Percentiles rank a stretch among this genome's conserved stretches.
phyloP scores from a whole-genome alignment of 2,888 invertebrate species.

The Agrotis clavis region DNA sequence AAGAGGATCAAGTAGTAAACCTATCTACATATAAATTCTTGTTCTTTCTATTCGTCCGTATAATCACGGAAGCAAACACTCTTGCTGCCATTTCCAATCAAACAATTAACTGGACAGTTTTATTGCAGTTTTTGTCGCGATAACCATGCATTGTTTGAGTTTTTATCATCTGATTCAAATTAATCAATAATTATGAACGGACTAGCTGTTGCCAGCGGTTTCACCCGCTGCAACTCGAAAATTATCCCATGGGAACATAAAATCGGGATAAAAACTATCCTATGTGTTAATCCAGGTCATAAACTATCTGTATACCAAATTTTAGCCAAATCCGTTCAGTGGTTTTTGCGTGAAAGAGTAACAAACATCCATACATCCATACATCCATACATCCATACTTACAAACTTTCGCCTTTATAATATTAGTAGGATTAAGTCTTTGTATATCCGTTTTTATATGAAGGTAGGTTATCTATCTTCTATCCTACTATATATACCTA shows the following conservation, averaged over 20 bases:
- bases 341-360: no score
- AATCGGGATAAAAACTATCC: no score
- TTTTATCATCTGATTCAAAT: constrained; percentile 34
- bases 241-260: no score
- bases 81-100: constrained; percentile 8
- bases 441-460: background rate
- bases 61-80: background rate
- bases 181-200: constrained; percentile 37
- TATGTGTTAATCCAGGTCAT: no score
- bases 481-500: no score
- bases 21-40: background rate
- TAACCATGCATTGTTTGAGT: constrained; percentile 37
- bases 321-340: no score
- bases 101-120: constrained; percentile 27
- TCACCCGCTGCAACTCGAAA: no score
- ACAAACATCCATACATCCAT: no score
- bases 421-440: constrained; percentile 38
- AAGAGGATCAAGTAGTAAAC: background rate
- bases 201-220: no score
- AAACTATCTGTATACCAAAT: no score
- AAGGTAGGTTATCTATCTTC: background rate
- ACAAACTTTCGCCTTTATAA: no score
- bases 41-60: background rate
- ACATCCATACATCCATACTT: no score
- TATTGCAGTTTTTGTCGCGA: constrained; percentile 28